These are phyloP conservation scores for Trinorchestia longiramus DNA, from an alignment of 1,140 invertebrate genomes.

Conservation along the genomic window DNA sequence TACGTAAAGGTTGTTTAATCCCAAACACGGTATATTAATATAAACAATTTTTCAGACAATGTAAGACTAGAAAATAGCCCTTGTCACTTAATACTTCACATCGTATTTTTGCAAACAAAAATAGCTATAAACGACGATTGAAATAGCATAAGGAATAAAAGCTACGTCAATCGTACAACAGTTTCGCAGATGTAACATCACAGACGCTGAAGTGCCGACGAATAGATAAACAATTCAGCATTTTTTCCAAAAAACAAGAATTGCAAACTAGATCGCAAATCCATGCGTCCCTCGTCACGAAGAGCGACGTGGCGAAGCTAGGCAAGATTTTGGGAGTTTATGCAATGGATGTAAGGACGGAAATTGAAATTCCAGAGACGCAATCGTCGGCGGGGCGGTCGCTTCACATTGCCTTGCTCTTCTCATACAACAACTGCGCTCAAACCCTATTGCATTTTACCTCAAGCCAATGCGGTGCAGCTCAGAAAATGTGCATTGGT, in stretches of 20 bases:
- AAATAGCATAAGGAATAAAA: background rate
- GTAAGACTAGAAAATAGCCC: background rate
- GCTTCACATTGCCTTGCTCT: slow-evolving; percentile 18
- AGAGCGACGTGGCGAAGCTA: slow-evolving; percentile 32
- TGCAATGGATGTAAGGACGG: slow-evolving; percentile 41
- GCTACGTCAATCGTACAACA: background rate
- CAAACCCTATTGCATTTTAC: background rate
- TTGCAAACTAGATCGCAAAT: background rate
- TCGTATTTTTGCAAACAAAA: background rate
- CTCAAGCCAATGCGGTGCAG: background rate
- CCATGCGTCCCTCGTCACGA: slow-evolving; percentile 9
- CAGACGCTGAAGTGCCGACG: background rate
- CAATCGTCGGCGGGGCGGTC: slow-evolving; percentile 19
- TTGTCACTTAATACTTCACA: background rate
- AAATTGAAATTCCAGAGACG: slow-evolving; percentile 45
- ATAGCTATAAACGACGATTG: background rate
- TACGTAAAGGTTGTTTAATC: background rate
- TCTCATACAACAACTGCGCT: background rate
- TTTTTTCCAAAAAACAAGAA: background rate
- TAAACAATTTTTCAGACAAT: too few species aligned
- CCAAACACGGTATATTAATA: background rate
- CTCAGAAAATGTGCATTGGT: background rate
- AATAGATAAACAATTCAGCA: background rate
- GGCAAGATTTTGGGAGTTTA: slow-evolving; percentile 26
- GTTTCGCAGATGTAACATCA: background rate